These are phyloP conservation scores for Heliconius hewitsoni DNA, from an alignment of 1,140 invertebrate species.

Conservation along the genomic window DNA sequence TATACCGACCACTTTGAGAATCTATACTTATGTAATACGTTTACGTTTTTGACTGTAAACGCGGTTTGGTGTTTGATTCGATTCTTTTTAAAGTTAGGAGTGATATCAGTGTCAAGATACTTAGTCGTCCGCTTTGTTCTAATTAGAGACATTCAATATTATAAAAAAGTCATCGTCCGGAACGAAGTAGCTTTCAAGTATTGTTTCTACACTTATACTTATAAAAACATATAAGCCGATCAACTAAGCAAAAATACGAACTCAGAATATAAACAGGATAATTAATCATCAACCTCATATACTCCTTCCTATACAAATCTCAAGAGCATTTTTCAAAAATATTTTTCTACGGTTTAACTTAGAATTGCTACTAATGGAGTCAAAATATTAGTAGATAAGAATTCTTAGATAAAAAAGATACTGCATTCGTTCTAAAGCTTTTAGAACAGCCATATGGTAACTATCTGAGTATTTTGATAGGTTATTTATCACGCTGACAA, in stretches of 20 bases:
- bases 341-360: neutral
- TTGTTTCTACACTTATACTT: no score
- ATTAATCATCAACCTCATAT: neutral
- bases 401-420: conserved; percentile 9
- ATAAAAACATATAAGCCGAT: no score
- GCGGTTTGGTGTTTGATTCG: neutral
- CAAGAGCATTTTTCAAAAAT: neutral
- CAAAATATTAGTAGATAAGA: conserved; percentile 6
- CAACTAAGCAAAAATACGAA: neutral
- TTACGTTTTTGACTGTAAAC: neutral
- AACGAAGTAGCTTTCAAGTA: no score
- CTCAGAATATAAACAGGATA: neutral
- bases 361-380: neutral
- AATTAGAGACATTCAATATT: no score
- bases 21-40: neutral
- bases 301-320: neutral
- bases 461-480: conserved; percentile 9
- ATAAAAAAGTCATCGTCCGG: no score
- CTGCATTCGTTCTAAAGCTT: neutral
- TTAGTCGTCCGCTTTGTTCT: no score
- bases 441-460: conserved; percentile 2
- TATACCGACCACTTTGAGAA: neutral
- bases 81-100: neutral
- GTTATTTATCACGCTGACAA: conserved; percentile 9
- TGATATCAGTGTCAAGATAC: no score